These are phyloP conservation scores for Pollenia labialis DNA, from an alignment of 2,888 invertebrate genomes.

Conservation along the genomic window DNA sequence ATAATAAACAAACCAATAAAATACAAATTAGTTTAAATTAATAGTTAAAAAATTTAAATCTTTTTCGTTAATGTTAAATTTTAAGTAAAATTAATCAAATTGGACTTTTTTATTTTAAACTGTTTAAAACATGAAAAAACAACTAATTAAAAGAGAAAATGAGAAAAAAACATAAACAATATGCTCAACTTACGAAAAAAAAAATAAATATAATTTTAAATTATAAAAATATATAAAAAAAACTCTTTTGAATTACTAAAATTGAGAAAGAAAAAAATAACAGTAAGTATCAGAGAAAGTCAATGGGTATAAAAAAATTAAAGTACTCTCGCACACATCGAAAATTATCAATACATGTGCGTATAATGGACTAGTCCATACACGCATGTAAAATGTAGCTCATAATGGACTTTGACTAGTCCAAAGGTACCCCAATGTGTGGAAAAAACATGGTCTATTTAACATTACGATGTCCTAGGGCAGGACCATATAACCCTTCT, in stretches of 20 bases:
- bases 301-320: too few species aligned
- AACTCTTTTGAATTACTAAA: background rate
- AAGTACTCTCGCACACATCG: too few species aligned
- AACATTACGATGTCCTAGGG: too few species aligned
- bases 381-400: too few species aligned
- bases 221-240: constrained; percentile 58
- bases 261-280: background rate
- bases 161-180: background rate
- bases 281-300: background rate
- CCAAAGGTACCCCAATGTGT: too few species aligned
- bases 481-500: too few species aligned
- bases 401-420: too few species aligned
- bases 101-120: constrained; percentile 23
- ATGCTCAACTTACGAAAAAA: constrained; percentile 60
- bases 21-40: constrained; percentile 45
- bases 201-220: constrained; percentile 71
- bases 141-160: constrained; percentile 6
- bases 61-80: constrained; percentile 62
- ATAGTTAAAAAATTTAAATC: constrained; percentile 50
- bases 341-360: too few species aligned
- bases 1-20: constrained; percentile 18
- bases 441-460: too few species aligned
- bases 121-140: constrained; percentile 56
- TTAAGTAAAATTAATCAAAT: constrained; percentile 51
- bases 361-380: too few species aligned